Base-by-base conservation (phyloP, 2,888 invertebrate species). In the Brachypterus glaber region DNA sequence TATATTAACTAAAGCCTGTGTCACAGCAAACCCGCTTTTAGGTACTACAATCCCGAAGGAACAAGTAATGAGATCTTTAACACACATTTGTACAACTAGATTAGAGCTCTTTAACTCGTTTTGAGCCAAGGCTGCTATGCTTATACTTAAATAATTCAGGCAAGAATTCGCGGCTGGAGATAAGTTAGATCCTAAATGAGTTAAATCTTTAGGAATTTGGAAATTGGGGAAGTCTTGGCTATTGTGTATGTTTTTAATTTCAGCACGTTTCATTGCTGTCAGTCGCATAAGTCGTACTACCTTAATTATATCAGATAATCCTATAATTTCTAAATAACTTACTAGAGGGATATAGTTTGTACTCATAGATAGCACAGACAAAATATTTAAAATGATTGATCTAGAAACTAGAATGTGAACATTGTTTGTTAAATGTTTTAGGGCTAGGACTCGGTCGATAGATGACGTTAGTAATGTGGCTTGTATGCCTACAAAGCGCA, bases 241-340 rank as follows among this genome's bases (percentile, higher is more conserved):
- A 17, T 51, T 50, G 21, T 55, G 51, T 9, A 59, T 43, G 37
- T 56, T 52, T 17, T 46, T 47, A 3, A 67, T 58, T 46, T 71
- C 69, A 17, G 73, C 68, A 37, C 72, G 64, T 26, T 73, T 73
- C 47, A 70, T 68, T 3, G 76, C 74, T 29, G 72, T 71, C 36
- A 77, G 56, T 15, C 72, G 72, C 77, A 77, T 76, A 16, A 77
- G 62, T 8, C 70, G 66, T 1, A 76, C 71, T 1, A 76, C 67
- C 51, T 73, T 70, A 37, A 70, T 66, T 21, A 77, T 71, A 55
- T 77, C 75, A 2, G 71, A 69, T 38, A 77, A 58, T n/a, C 65
- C 65, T 13, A 66, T 63, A 17, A 56, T 51, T 43, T 64, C 60
- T 30, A 66, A 51, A 43, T 59, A 61, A 29, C 53, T 56, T 3